Percentiles rank a stretch among this genome's conserved stretches.
These are phyloP conservation scores for Euura lappo DNA, from an alignment of 1,140 invertebrate genomes.

Conservation along the genomic window DNA sequence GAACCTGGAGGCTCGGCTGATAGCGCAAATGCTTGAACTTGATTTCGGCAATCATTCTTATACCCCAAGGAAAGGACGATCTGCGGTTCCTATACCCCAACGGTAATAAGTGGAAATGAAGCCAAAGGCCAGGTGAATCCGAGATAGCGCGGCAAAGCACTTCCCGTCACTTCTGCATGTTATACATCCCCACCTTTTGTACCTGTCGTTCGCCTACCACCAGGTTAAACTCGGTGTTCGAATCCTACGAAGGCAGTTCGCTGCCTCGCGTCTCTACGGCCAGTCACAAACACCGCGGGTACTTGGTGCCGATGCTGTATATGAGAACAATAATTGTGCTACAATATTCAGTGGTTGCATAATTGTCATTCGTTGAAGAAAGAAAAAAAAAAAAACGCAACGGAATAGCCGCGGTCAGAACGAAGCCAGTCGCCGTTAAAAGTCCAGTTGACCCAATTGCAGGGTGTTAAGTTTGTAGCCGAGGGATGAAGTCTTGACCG, in stretches of 20 bases:
- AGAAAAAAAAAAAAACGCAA: no score
- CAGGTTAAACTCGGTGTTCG: neutral
- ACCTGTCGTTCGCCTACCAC: neutral
- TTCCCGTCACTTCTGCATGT: constrained; percentile 4
- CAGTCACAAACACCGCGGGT: neutral
- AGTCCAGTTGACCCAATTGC: neutral
- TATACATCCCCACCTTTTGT: neutral
- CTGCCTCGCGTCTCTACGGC: neutral
- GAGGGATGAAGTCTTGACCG: neutral
- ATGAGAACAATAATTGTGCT: no score
- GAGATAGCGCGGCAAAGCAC: neutral
- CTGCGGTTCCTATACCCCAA: no score
- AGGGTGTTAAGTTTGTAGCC: neutral
- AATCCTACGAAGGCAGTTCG: constrained; percentile 1
- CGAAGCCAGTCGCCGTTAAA: no score
- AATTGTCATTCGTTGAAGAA: no score
- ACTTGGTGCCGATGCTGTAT: neutral
- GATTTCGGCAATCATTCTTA: no score
- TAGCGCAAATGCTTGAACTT: no score
- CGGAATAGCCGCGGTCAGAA: no score
- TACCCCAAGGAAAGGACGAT: no score
- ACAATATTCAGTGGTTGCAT: no score
- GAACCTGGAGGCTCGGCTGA: no score
- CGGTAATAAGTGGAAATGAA: no score
- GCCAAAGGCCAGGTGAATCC: neutral